Evolutionary conservation across 2,888 invertebrate genomes (phyloP), one percentile per base, ranked within the genome.

Genomic region (Lutraria lutraria): DNA sequence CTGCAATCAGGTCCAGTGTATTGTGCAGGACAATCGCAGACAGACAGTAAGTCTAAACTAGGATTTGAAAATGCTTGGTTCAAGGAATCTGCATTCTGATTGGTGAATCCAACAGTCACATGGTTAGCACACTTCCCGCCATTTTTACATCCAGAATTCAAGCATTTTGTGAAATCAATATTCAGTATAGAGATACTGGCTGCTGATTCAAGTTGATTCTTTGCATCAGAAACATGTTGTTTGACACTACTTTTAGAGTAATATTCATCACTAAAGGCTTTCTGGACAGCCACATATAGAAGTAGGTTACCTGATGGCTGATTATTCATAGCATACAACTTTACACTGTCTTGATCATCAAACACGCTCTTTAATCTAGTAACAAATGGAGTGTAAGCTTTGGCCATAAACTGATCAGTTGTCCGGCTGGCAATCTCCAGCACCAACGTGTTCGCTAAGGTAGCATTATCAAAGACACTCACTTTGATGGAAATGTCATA

Each of bases 401-500:
- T 97, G 4, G 97, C 97, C n/a, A 99, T 97, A 96, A 99, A 99
- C 88, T 97, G 97, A 34, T 97, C 97, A 0, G 98, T 98, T 0
- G 98, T 98, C 95, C 98, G 97, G 95, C 98, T 98, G 4, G 97
- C 97, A 76, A 99, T 97, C 94, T 98, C 97, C 25, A 99, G 96
- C 0, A 98, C 98, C 0, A 99, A 97, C 16, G 98, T 98, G 96
- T 98, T 98, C 86, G 98, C 98, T 8, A 99, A 97, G 0, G 99
- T 99, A 21, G 97, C 96, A 95, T 99, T 98, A 93, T 98, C 98
- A 96, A 99, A 98, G 4, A 97, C 97, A 84, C 98, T 97, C 95
- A 98, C 98, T 95, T 98, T 98, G 0, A 99, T 98, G 10, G 98
- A 98, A 4, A 99, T 98, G 13, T 98, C 98, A 0, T 99, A 99